These are phyloP conservation scores for Nycticryphes semicollaris DNA, from an alignment of 2,113 vertebrate genomes.

Conservation along the genomic window DNA sequence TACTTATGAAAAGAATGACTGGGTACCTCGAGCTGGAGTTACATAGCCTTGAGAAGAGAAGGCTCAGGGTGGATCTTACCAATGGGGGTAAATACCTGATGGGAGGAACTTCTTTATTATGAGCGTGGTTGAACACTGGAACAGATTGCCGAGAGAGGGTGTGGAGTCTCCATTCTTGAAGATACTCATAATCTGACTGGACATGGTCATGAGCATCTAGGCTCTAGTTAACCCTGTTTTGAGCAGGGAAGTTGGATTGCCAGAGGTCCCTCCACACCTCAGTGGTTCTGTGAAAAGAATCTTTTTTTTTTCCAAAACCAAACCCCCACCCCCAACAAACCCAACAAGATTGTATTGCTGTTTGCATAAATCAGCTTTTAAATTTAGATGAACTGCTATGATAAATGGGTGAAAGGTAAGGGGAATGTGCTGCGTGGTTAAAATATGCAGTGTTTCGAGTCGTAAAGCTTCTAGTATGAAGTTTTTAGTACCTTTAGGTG, in stretches of 20 bases:
- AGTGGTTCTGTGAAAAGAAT: not conserved
- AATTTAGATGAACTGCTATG: not conserved
- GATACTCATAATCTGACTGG: not conserved
- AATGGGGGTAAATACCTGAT: not conserved
- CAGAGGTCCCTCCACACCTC: not conserved
- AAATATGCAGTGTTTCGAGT: not conserved
- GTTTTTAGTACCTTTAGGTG: not conserved
- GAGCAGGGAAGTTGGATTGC: not conserved
- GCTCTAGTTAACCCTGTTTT: not conserved
- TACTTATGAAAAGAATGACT: not conserved
- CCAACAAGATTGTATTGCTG: not conserved
- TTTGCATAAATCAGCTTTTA: not conserved
- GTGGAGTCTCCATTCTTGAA: not conserved
- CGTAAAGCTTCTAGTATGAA: not conserved
- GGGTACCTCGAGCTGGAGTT: not conserved
- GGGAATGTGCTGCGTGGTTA: not conserved
- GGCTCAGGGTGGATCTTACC: not conserved
- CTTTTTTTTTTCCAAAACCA: not conserved
- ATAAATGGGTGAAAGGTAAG: not conserved
- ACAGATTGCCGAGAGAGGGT: not conserved
- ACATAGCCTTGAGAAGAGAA: not conserved
- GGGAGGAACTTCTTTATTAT: not conserved
- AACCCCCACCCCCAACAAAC: not conserved
- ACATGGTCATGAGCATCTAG: not conserved
- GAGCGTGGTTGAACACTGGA: not conserved